phyloP scores from a whole-genome alignment of 2,888 invertebrate genomes.

The Hirudinaria manillensis region DNA sequence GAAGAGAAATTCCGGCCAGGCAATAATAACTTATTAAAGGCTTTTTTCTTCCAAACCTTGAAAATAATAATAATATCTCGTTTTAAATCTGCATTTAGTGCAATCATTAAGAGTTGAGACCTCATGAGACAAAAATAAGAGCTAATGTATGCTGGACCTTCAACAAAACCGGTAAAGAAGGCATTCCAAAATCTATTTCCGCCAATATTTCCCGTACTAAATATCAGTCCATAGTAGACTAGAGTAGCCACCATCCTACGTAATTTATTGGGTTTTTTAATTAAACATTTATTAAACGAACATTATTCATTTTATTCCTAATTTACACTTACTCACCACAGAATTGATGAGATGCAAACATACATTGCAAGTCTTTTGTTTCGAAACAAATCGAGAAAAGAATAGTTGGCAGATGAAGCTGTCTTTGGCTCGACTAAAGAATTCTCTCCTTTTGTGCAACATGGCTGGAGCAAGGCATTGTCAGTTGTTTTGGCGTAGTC shows the following conservation, averaged over 20 bases:
- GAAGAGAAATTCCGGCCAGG: constrained; percentile 45
- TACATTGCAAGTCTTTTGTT: constrained; percentile 2
- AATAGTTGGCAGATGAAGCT: not conserved
- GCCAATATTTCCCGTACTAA: constrained; percentile 44
- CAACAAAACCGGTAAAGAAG: constrained; percentile 41
- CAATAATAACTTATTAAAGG: constrained; percentile 38
- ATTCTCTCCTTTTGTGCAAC: too few species aligned
- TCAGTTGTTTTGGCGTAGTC: not conserved
- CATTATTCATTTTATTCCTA: not conserved
- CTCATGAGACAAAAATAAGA: constrained; percentile 32
- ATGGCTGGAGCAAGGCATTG: too few species aligned
- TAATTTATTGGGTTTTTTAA: not conserved
- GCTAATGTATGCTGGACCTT: constrained; percentile 41
- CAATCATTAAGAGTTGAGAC: too few species aligned
- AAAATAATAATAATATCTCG: not conserved
- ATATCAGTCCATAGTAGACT: constrained; percentile 45
- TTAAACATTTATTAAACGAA: not conserved
- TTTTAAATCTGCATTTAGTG: not conserved
- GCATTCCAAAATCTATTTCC: constrained; percentile 44
- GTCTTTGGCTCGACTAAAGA: not conserved
- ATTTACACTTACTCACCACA: not conserved
- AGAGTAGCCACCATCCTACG: constrained; percentile 44
- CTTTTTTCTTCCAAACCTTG: constrained; percentile 39
- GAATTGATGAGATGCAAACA: constrained; percentile 6
- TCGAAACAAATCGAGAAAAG: not conserved